Evolutionary conservation across 2,113 vertebrate species (phyloP), one percentile per base, ranked within the genome.

Genomic region (Thymallus thymallus): DNA sequence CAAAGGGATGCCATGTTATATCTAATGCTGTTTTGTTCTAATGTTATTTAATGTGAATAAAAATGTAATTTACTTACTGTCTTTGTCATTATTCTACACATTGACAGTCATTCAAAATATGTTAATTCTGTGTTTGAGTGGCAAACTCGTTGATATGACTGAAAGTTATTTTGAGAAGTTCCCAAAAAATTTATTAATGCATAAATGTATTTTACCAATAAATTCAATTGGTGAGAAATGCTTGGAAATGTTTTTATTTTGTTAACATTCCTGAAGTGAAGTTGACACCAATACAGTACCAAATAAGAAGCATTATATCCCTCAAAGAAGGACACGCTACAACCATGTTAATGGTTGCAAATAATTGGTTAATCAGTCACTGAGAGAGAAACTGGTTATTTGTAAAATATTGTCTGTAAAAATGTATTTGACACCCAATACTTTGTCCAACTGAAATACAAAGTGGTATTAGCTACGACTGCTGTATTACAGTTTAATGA

Each of bases 41-140:
- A 63, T 84, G 23, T 82, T 86, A 82, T 85, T 84, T 79, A 65
- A 84, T 85, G 73, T 90, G 68, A 89, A 91, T 88, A 87, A 85
- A 89, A 67, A 16, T 70, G 32, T 78, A 48, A 68, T 78, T 46
- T 74, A 2, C 45, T 3, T 51, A 51, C 48, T 23, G 1, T 4
- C 4, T 56, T 4, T 55, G 78, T 85, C 72, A 24, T 74, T 76
- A 55, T 75, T 82, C 9, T 79, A 69, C 71, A 74, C 60, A 72
- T 78, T 23, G 51, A 18, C 63, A 75, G 14, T 4, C 3, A 46
- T 74, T 74, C 18, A 75, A 13, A 46, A 46, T 46, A 46, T 46
- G 45, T 30, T 30, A 51, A 51, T 51, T 14, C 48, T 70, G 16
- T 13, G 6, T 46, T 79, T 75, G 51, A 20, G 16, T 60, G n/a